These are phyloP conservation scores for Ailuropoda melanoleuca DNA, from an alignment of 2,113 vertebrate genomes.

Conservation along the genomic window DNA sequence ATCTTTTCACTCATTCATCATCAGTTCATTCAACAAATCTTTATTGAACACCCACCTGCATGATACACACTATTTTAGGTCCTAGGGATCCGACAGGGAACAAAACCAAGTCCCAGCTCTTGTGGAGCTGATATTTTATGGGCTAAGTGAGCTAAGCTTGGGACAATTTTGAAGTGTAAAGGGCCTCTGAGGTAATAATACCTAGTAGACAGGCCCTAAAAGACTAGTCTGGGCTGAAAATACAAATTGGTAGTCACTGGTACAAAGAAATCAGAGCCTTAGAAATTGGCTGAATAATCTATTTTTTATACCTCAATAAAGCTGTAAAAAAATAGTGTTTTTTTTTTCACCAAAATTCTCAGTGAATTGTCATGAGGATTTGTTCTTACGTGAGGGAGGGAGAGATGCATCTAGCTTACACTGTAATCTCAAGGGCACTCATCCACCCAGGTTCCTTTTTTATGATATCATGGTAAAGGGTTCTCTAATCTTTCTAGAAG, in stretches of 20 bases:
- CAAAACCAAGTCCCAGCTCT: background rate
- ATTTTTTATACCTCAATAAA: background rate
- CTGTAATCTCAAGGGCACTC: background rate
- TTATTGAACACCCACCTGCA: background rate
- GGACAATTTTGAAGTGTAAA: background rate
- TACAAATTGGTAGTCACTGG: background rate
- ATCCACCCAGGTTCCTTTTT: background rate
- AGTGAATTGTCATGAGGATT: background rate
- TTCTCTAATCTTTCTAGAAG: conserved; percentile 27
- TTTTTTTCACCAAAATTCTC: conserved; percentile 3
- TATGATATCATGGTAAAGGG: background rate
- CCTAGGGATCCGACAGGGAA: background rate
- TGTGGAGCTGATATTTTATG: background rate
- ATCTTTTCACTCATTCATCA: background rate
- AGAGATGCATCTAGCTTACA: background rate
- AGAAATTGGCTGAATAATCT: conserved; percentile 19
- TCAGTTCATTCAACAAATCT: background rate
- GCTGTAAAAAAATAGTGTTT: background rate
- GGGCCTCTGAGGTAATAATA: background rate
- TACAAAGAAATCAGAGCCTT: background rate
- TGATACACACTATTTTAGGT: background rate
- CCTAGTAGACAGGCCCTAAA: background rate
- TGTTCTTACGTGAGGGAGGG: background rate
- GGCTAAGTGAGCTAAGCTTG: background rate
- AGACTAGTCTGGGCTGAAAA: conserved; percentile 4